Evolutionary conservation across 2,113 vertebrate genomes (phyloP).

Genomic region (Siphamia tubifer): DNA sequence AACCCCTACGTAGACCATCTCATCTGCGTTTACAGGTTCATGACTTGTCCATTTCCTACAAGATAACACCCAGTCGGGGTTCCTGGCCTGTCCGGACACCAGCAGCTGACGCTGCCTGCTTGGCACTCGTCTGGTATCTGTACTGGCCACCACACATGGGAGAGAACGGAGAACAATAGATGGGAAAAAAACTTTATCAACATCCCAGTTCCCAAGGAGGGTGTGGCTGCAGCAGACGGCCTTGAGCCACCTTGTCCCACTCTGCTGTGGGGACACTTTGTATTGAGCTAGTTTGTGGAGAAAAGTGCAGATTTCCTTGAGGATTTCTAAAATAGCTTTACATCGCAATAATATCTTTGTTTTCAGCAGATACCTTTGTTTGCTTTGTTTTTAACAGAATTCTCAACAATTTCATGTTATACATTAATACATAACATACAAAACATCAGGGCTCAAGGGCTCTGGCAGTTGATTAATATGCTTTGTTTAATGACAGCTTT

Average conservation of each 20-base stretch:
- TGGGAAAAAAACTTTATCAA: constrained; percentile 60
- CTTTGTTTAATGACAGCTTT: too few species aligned
- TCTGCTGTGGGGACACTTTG: not conserved
- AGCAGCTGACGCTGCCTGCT: not conserved
- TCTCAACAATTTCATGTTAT: too few species aligned
- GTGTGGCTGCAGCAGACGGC: constrained; percentile 48
- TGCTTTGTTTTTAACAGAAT: too few species aligned
- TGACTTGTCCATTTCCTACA: constrained; percentile 44
- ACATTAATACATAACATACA: too few species aligned
- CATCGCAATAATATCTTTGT: too few species aligned
- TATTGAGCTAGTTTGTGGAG: not conserved
- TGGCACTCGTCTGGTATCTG: constrained; percentile 11
- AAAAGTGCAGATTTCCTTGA: too few species aligned
- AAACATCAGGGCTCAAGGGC: too few species aligned
- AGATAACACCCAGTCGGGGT: constrained; percentile 25
- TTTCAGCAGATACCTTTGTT: too few species aligned
- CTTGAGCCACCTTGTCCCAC: not conserved
- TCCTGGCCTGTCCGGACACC: not conserved
- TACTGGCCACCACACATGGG: not conserved
- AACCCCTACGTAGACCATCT: not conserved
- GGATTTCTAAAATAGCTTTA: too few species aligned
- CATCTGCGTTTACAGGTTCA: not conserved
- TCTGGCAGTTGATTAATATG: too few species aligned
- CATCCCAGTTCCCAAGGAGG: constrained; percentile 68
- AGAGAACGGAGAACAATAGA: constrained; percentile 72